Conservation (phyloP, 2,888 invertebrate genomes). For the Pycnomerus fuliginosus region DNA sequence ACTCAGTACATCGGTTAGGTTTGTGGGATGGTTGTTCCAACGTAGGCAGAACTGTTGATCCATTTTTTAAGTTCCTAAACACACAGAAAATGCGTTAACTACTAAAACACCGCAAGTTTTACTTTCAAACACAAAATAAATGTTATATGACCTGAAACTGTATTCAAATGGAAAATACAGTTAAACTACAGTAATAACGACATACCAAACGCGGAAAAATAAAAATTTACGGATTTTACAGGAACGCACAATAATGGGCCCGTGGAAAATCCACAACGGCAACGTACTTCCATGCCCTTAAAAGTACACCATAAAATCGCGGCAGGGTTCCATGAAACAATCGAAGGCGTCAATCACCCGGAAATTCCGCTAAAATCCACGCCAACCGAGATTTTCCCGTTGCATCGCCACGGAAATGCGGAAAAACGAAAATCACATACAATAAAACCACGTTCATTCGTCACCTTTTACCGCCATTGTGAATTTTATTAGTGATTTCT, state of each 20-base stretch:
- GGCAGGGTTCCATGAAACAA: slow-evolving; percentile 1
- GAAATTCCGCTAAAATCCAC: not conserved
- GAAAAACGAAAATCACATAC: no score
- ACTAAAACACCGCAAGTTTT: not conserved
- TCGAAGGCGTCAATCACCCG: slow-evolving; percentile 2
- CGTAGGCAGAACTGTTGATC: slow-evolving; percentile 89
- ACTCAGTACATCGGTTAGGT: slow-evolving; percentile 86
- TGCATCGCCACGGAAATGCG: no score
- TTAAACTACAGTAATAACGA: slow-evolving; percentile 35
- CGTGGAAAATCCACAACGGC: slow-evolving; percentile 1
- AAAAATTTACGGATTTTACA: not conserved
- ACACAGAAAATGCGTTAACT: slow-evolving; percentile 18
- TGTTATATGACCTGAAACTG: slow-evolving; percentile 54
- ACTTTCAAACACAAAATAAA: slow-evolving; percentile 35
- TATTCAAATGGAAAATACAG: slow-evolving; percentile 53
- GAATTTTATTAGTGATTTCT: slow-evolving; percentile 39
- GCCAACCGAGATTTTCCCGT: not conserved
- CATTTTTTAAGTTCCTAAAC: slow-evolving; percentile 31
- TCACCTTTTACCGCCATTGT: slow-evolving; percentile 52
- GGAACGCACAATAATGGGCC: no score
- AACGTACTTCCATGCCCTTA: slow-evolving; percentile 42
- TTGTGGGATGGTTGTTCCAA: slow-evolving; percentile 93
- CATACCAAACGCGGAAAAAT: no score
- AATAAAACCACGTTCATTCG: slow-evolving; percentile 36
- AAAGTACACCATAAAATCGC: slow-evolving; percentile 35